phyloP scores from a whole-genome alignment of 35 echinoderm and acorn worm species.

The Hemicentrotus pulcherrimus region DNA sequence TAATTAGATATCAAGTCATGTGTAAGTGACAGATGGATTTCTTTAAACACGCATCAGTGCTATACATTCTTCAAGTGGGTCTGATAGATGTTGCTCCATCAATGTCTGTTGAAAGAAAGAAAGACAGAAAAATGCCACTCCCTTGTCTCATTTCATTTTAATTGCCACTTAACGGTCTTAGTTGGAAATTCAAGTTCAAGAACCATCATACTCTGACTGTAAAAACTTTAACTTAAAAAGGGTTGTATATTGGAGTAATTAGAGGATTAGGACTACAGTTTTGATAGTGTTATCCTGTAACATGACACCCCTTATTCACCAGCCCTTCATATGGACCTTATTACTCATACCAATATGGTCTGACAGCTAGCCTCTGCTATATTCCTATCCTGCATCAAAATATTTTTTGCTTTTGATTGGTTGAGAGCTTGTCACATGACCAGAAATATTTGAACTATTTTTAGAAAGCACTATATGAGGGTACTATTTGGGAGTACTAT shows the following conservation, averaged over 20 bases:
- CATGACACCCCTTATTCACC: not conserved
- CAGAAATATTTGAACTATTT: no score
- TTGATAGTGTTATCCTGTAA: not conserved
- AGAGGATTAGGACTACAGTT: not conserved
- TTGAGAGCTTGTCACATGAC: no score
- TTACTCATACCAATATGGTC: not conserved
- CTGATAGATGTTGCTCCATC: no score
- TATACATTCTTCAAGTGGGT: no score
- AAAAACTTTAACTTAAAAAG: not conserved
- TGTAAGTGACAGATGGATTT: no score
- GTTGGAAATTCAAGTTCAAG: not conserved
- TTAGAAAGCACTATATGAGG: no score
- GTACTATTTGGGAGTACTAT: no score
- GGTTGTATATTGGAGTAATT: not conserved
- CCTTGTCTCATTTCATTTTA: not conserved
- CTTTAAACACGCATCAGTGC: no score
- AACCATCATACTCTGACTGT: not conserved
- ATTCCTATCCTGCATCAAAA: not conserved
- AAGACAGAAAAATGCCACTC: not conserved
- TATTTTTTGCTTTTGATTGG: no score
- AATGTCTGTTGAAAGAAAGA: no score
- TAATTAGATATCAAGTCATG: no score
- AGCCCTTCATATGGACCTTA: not conserved
- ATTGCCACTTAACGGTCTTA: not conserved
- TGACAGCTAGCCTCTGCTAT: not conserved